phyloP scores from a whole-genome alignment of 2,888 invertebrate species.

The Empis livida region DNA sequence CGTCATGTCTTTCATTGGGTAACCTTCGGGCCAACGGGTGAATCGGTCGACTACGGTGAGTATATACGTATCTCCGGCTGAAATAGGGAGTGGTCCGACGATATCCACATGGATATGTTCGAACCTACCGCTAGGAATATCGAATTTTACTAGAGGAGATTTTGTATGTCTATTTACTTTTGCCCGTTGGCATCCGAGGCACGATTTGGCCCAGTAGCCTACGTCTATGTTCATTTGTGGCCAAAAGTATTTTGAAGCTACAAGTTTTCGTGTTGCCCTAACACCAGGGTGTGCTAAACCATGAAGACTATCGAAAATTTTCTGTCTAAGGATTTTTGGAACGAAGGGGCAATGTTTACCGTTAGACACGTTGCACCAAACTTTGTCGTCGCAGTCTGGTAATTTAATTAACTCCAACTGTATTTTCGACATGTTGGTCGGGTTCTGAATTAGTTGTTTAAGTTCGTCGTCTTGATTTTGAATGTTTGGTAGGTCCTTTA shows the following conservation, averaged over 20 bases:
- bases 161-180: neutral
- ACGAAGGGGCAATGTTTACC: slow-evolving; percentile 10
- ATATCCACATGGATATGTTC: neutral
- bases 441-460: neutral
- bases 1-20: neutral
- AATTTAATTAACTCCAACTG: neutral
- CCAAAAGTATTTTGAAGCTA: slow-evolving; percentile 7
- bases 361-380: neutral
- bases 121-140: neutral
- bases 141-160: neutral
- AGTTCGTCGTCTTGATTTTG: neutral
- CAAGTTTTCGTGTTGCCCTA: slow-evolving; percentile 5
- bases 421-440: too few relatives aligned
- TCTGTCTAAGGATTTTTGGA: neutral
- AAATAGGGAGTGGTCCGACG: neutral
- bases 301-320: slow-evolving; percentile 1
- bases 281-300: slow-evolving; percentile 1
- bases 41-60: slow-evolving; percentile 1
- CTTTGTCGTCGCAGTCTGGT: neutral
- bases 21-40: neutral
- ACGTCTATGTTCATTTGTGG: slow-evolving; percentile 3
- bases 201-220: neutral
- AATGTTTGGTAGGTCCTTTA: neutral
- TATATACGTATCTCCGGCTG: neutral
- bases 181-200: neutral